Base-by-base conservation (phyloP, 2,888 invertebrate species). In the Acanthacorydalis orientalis region DNA sequence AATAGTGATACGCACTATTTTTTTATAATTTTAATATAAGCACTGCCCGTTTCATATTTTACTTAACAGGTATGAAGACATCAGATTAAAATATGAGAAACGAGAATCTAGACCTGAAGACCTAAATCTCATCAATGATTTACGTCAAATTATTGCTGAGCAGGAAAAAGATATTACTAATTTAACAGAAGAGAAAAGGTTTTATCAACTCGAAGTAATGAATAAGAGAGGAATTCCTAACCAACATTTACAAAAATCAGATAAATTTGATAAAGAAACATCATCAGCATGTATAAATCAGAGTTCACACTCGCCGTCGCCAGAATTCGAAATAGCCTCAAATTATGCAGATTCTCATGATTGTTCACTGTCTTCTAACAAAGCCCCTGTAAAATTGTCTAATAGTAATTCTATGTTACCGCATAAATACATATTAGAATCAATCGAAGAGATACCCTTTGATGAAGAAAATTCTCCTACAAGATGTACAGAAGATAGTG, bases 71-170 rank as follows among this genome's bases (percentile, higher is more conserved):
- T 74, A 74, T 53, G 74, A 74, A 57, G 74, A 74, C 60, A 73
- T 74, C 58, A 66, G 74, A 48, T 67, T 69, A 61, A 65, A 73
- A 16, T 74, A 74, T 50, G 74, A 74, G 57, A 60, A 72, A 40
- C 64, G 74, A 10, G 74, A 74, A 58, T 73, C 74, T 1, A 64
- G 73, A 2, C 63, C 67, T 9, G 74, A 75, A 59, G 75, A 75
- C 56, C 53, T 74, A 32, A 70, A 69, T 48, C 67, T 69, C 53
- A 74, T 75, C 42, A 61, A 69, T 7, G 74, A 75, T 51, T 57
- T 75, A 44, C 65, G 68, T 33, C 68, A 68, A 53, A 67, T 73
- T n/a, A 68, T 74, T 45, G 72, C 73, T 32, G 71, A 73, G 49
- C 73, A 74, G 55, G 75, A 75, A 53, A 69, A 70, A 50, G 74